phyloP scores from a whole-genome alignment of 2,113 vertebrate species.

The Colinus virginianus region DNA sequence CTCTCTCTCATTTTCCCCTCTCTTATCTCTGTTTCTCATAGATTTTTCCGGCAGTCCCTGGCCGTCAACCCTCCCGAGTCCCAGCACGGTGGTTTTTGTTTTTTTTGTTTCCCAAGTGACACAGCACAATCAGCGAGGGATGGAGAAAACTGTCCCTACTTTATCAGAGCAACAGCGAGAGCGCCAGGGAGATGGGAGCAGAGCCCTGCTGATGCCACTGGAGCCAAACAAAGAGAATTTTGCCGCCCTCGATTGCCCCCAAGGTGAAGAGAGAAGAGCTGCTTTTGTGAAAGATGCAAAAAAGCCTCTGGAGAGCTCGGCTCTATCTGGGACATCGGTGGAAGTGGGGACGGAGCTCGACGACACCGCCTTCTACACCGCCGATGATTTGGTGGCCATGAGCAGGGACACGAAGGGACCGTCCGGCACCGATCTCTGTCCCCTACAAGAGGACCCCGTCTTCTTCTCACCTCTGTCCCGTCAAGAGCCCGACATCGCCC shows the following conservation, averaged over 20 bases:
- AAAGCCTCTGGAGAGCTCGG: neutral
- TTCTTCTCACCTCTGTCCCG: neutral
- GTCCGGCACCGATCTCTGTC: accelerated
- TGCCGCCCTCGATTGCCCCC: constrained; percentile 10
- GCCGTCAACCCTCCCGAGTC: neutral
- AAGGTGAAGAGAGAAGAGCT: constrained; percentile 6
- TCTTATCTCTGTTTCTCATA: neutral
- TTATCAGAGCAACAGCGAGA: constrained; percentile 18
- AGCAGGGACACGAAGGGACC: constrained; percentile 12
- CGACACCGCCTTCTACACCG: neutral
- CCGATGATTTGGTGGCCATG: neutral
- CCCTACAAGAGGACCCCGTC: neutral
- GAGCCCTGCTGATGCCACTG: neutral
- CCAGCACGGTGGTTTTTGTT: neutral
- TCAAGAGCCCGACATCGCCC: neutral
- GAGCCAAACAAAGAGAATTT: constrained; percentile 19
- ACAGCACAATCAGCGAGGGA: constrained; percentile 27
- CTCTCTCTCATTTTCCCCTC: neutral
- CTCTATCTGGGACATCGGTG: neutral
- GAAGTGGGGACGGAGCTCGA: neutral
- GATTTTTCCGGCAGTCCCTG: neutral
- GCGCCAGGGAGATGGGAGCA: constrained; percentile 31
- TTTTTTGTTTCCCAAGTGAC: neutral
- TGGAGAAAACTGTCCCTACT: constrained; percentile 42
- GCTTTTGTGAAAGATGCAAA: constrained; percentile 30